Percentiles rank a stretch among this genome's conserved stretches.
Evolutionary conservation across 2,113 vertebrate species (phyloP).

Genomic region (Campylomormyrus numenius): DNA sequence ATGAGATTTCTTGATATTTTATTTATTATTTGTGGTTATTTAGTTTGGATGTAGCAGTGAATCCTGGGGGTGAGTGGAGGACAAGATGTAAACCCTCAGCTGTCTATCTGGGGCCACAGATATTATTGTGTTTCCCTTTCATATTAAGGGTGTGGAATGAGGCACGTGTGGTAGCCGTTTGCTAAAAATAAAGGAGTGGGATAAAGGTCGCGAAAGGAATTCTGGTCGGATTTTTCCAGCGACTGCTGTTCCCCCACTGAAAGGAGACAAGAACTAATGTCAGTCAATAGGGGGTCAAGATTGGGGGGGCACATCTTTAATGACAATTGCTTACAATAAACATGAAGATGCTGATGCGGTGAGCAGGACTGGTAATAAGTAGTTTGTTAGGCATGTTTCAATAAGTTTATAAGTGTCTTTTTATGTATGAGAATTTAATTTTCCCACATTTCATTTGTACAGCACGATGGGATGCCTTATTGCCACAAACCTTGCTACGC

Average conservation of each 20-base stretch:
- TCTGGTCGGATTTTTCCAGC: background rate
- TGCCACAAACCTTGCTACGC: conserved; percentile 68
- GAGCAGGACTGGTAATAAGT: background rate
- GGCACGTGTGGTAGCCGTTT: background rate
- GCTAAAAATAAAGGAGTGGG: conserved; percentile 15
- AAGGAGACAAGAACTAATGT: background rate
- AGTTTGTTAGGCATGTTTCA: background rate
- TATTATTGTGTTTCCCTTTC: conserved; percentile 3
- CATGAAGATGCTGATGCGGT: background rate
- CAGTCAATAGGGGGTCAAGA: background rate
- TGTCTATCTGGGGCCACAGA: background rate
- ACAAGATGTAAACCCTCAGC: background rate
- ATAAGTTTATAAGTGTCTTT: background rate
- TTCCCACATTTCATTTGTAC: conserved; percentile 14
- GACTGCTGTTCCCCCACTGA: background rate
- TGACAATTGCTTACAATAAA: background rate
- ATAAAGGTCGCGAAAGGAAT: conserved; percentile 1
- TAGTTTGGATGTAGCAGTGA: background rate
- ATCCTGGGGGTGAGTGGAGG: background rate
- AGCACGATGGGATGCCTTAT: conserved; percentile 65
- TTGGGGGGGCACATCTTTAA: background rate
- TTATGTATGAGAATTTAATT: background rate
- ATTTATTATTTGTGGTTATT: background rate
- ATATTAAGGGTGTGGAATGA: conserved; percentile 1
- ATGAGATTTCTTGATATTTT: background rate